phyloP scores from a whole-genome alignment of 2,888 invertebrate genomes.

The Latrodectus hesperus region DNA sequence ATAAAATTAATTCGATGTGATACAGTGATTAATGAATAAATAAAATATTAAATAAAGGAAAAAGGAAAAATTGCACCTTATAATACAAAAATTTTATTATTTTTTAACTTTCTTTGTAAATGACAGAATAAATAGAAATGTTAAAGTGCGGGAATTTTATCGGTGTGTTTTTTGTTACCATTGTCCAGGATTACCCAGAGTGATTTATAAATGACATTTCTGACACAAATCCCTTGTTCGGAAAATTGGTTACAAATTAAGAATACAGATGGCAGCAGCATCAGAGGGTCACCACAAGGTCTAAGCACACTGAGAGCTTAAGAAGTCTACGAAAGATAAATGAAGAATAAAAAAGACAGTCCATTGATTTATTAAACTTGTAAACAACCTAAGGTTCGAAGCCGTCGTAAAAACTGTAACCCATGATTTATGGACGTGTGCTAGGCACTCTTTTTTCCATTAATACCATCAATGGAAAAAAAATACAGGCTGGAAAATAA shows the following conservation, averaged over 20 bases:
- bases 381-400: constrained; percentile 30
- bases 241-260: constrained; percentile 25
- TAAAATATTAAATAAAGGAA: too few relatives aligned
- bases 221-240: constrained; percentile 12
- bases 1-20: too few relatives aligned
- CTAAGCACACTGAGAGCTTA: not conserved
- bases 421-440: constrained; percentile 18
- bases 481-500: not conserved
- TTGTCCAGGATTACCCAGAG: not conserved
- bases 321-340: constrained; percentile 18
- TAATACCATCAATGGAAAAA: not conserved
- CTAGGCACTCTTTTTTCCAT: not conserved
- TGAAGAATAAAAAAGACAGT: constrained; percentile 6
- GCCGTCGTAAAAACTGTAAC: constrained; percentile 18
- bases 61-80: too few relatives aligned
- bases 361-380: constrained; percentile 43
- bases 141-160: not conserved
- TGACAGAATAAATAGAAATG: too few relatives aligned
- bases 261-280: constrained; percentile 16
- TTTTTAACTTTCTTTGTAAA: too few relatives aligned
- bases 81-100: too few relatives aligned
- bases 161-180: not conserved
- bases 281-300: not conserved
- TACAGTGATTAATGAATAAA: too few relatives aligned
- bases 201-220: not conserved